These are phyloP conservation scores for Enteromius argenteus DNA, from an alignment of 2,797 vertebrate genomes.

Conservation along the genomic window DNA sequence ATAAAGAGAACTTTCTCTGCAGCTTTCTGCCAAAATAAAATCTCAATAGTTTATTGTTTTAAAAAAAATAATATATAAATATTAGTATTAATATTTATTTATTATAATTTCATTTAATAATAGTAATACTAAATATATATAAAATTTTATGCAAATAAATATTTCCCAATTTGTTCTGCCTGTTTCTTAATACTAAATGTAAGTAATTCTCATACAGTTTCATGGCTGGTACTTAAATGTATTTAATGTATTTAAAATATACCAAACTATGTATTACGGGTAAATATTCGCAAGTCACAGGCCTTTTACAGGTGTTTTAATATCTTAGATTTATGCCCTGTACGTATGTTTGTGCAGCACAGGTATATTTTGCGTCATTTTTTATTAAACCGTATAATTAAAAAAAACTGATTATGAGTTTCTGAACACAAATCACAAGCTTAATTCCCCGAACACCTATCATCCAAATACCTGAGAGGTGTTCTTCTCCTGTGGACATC, in stretches of 20 bases:
- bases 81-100: background rate
- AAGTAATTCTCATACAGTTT: background rate
- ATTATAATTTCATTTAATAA: background rate
- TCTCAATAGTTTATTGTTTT: too few species aligned
- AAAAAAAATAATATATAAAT: too few species aligned
- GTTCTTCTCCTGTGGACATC: slow-evolving; percentile 5
- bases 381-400: too few species aligned
- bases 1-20: too few species aligned
- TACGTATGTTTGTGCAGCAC: slow-evolving; percentile 20
- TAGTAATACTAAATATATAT: background rate
- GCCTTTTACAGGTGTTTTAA: background rate
- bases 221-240: background rate
- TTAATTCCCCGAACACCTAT: background rate
- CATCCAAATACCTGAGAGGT: background rate
- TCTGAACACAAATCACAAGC: too few species aligned
- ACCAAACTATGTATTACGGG: background rate
- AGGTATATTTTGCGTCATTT: background rate
- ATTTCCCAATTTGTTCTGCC: background rate
- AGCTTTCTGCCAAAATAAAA: background rate
- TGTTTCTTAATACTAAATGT: background rate
- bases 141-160: background rate
- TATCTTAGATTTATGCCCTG: background rate
- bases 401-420: too few species aligned
- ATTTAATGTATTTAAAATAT: too few species aligned
- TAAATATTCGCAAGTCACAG: background rate